Conservation (phyloP, 2,888 invertebrate species). For the Dryobotodes eremita region DNA sequence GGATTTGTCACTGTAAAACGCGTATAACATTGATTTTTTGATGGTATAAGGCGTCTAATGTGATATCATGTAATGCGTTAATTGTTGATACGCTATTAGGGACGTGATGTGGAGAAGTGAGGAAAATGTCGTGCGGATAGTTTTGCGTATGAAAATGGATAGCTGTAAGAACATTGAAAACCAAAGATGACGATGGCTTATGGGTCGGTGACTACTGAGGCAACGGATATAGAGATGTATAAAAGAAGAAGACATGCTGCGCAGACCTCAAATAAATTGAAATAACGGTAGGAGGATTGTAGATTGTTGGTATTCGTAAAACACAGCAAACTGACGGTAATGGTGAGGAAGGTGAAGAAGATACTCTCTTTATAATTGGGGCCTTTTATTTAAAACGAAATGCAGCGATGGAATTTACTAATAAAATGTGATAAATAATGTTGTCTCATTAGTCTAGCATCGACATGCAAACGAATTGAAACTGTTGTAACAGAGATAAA, state of each 20-base stretch:
- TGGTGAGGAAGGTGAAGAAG: neutral
- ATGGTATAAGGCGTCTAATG: conserved; percentile 18
- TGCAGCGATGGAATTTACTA: conserved; percentile 19
- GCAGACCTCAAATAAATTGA: neutral
- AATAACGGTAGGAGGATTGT: neutral
- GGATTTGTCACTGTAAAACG: conserved; percentile 55
- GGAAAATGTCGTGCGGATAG: neutral
- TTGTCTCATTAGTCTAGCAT: conserved; percentile 56
- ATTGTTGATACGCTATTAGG: neutral
- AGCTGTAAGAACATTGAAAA: neutral
- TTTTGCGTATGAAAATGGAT: neutral
- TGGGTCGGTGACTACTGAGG: neutral
- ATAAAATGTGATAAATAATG: conserved; percentile 48
- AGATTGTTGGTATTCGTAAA: neutral
- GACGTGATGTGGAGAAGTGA: neutral
- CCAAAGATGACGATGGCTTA: neutral
- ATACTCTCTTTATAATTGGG: conserved; percentile 1
- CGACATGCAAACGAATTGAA: conserved; percentile 56
- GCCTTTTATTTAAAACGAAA: conserved; percentile 22
- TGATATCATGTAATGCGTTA: conserved; percentile 21
- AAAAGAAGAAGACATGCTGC: neutral
- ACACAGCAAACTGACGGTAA: neutral
- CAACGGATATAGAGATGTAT: neutral
- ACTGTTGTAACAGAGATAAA: conserved; percentile 65
- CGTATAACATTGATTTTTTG: conserved; percentile 54